phyloP scores from a whole-genome alignment of 2,888 invertebrate species.

The Craniophora ligustri region DNA sequence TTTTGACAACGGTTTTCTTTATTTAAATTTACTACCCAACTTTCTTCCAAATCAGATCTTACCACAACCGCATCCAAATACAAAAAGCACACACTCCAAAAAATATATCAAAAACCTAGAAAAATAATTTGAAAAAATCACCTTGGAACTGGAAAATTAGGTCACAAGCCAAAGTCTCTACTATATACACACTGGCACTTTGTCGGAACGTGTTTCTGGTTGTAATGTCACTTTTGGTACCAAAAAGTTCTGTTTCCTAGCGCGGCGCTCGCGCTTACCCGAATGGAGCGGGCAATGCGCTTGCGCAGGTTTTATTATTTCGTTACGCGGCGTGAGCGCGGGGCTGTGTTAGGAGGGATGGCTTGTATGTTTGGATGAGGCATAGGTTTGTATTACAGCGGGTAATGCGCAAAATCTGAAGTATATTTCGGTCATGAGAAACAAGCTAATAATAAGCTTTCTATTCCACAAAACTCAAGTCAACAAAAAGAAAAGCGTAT shows the following conservation, averaged over 20 bases:
- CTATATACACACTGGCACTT: conserved; percentile 83
- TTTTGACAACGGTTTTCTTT: too few species aligned
- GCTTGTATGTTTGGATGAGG: conserved; percentile 51
- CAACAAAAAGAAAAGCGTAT: too few species aligned
- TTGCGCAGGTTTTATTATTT: conserved; percentile 83
- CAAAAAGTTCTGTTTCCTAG: conserved; percentile 55
- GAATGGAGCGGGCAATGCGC: conserved; percentile 70
- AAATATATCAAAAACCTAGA: conserved; percentile 27
- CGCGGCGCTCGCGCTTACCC: conserved; percentile 72
- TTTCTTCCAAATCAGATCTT: conserved; percentile 27
- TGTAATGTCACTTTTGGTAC: conserved; percentile 56
- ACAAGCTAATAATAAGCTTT: too few species aligned
- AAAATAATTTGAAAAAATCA: conserved; percentile 67
- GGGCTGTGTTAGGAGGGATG: conserved; percentile 64
- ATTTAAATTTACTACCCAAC: not conserved
- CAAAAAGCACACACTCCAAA: conserved; percentile 58
- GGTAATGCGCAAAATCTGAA: not conserved
- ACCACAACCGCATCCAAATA: conserved; percentile 44
- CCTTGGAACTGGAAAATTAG: conserved; percentile 84
- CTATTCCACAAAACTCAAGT: too few species aligned
- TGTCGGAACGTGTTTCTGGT: conserved; percentile 81
- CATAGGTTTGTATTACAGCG: conserved; percentile 35
- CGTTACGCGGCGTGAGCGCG: conserved; percentile 80
- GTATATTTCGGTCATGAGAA: too few species aligned
- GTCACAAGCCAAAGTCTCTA: conserved; percentile 86